phyloP scores from a whole-genome alignment of 2,113 vertebrate species.

The Seriola dumerili region DNA sequence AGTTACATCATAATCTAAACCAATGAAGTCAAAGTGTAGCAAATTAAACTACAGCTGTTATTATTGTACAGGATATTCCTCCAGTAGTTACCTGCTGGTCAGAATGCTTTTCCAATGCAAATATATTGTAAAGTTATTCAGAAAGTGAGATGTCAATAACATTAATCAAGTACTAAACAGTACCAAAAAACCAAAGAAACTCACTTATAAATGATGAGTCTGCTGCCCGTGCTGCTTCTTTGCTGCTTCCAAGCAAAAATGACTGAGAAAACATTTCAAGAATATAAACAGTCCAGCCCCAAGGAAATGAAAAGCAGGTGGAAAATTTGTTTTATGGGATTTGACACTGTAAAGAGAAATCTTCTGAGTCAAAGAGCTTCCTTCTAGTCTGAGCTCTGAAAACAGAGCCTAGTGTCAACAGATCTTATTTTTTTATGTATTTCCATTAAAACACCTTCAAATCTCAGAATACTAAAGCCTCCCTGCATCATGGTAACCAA shows the following conservation, averaged over 20 bases:
- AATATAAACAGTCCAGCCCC: neutral
- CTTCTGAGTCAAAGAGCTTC: too few relatives aligned
- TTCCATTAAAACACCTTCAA: too few relatives aligned
- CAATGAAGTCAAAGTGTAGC: neutral
- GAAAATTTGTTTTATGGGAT: too few relatives aligned
- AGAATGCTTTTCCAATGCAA: too few relatives aligned
- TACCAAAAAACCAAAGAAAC: neutral
- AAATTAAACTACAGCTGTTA: neutral
- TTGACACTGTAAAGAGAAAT: too few relatives aligned
- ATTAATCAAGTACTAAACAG: neutral
- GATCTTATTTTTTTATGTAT: too few relatives aligned
- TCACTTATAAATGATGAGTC: neutral
- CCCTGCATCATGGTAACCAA: too few relatives aligned
- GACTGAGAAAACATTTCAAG: neutral
- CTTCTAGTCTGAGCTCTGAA: too few relatives aligned
- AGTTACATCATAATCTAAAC: neutral
- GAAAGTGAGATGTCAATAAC: neutral
- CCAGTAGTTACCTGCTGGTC: neutral
- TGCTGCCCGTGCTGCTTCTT: neutral
- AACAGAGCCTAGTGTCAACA: too few relatives aligned
- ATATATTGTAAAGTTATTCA: too few relatives aligned
- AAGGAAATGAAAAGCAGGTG: constrained; percentile 12
- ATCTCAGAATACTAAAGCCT: too few relatives aligned
- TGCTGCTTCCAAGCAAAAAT: neutral
- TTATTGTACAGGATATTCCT: neutral